phyloP scores from a whole-genome alignment of 2,797 vertebrate genomes.

The Helicolenus hilgendorfi region DNA sequence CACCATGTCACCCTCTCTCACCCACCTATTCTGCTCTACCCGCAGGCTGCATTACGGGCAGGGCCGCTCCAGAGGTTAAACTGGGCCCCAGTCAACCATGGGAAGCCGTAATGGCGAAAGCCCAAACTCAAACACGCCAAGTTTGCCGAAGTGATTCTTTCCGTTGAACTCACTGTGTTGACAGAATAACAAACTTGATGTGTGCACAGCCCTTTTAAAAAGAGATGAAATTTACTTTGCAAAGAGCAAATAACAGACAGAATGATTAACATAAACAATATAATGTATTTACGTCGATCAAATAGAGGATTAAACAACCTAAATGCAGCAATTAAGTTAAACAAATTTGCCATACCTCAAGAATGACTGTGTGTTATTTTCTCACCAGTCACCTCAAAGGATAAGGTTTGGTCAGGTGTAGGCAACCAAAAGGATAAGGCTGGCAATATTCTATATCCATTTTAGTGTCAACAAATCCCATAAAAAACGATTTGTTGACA shows the following conservation, averaged over 20 bases:
- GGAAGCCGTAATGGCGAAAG: constrained; percentile 75
- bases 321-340: not conserved
- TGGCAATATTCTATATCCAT: not conserved
- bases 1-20: constrained; percentile 60
- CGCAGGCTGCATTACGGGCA: constrained; percentile 46
- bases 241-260: constrained; percentile 27
- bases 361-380: not conserved
- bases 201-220: constrained; percentile 36
- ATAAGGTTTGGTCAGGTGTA: not conserved
- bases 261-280: constrained; percentile 15
- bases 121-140: constrained; percentile 81
- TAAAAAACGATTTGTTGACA: not conserved
- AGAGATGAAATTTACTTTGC: constrained; percentile 21
- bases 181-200: constrained; percentile 53
- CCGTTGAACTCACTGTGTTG: constrained; percentile 57
- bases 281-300: constrained; percentile 25
- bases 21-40: constrained; percentile 52
- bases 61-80: constrained; percentile 71
- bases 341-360: not conserved
- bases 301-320: constrained; percentile 12
- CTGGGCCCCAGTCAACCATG: constrained; percentile 76
- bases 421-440: not conserved
- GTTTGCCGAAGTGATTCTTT: constrained; percentile 81
- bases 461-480: not conserved
- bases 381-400: not conserved